Conservation (phyloP, 2,113 vertebrate species). For the Setophaga petechia region DNA sequence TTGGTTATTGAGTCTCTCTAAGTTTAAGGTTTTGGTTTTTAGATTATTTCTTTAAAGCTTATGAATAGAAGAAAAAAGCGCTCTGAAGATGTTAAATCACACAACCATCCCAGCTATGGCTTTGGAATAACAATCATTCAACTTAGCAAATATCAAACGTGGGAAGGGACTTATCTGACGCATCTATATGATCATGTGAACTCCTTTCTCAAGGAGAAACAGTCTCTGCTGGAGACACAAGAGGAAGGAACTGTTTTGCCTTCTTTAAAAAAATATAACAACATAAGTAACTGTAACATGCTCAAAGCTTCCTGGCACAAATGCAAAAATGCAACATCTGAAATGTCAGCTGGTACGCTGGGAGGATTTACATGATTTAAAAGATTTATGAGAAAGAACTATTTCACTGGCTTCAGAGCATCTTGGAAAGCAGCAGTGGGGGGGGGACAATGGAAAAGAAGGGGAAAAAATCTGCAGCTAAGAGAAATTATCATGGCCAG, state of each 20-base stretch:
- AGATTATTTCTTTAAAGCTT: background rate
- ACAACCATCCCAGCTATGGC: constrained; percentile 14
- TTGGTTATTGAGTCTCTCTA: constrained; percentile 21
- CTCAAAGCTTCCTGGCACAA: constrained; percentile 48
- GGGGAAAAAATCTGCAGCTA: background rate
- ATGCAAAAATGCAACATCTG: constrained; percentile 57
- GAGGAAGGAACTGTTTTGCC: constrained; percentile 45
- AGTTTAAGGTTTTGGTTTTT: background rate
- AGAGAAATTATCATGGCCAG: background rate
- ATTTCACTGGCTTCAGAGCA: background rate
- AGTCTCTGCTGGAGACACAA: constrained; percentile 21
- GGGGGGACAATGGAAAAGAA: background rate
- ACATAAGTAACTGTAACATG: constrained; percentile 18
- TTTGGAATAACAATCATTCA: constrained; percentile 31
- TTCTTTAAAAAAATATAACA: constrained; percentile 46
- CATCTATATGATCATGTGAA: constrained; percentile 48
- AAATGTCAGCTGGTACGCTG: constrained; percentile 42
- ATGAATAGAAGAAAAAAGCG: background rate
- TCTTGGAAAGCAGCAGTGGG: constrained; percentile 8
- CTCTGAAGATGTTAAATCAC: background rate
- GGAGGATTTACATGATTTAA: constrained; percentile 19
- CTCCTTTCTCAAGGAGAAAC: constrained; percentile 38
- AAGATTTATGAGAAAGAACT: constrained; percentile 8
- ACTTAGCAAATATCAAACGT: constrained; percentile 43
- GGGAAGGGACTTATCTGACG: constrained; percentile 59